A percentile compares a stretch with the other conserved stretches of the same genome.
phyloP scores from a whole-genome alignment of 2,888 invertebrate genomes.

The Pachydiplax longipennis region DNA sequence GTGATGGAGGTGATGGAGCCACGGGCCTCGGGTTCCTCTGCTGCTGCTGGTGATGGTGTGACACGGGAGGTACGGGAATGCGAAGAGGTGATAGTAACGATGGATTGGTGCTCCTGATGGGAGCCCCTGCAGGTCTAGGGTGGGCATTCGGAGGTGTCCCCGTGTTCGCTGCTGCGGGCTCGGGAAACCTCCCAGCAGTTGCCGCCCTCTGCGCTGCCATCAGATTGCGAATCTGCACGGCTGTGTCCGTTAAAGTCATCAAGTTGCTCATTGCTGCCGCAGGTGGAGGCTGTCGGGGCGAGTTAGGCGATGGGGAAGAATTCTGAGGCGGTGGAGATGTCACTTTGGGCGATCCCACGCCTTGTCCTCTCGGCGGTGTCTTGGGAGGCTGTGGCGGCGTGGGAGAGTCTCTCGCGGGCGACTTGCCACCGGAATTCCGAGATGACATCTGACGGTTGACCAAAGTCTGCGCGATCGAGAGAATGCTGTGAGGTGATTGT shows the following conservation, averaged over 20 bases:
- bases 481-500: conserved; percentile 48
- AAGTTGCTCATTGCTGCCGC: conserved; percentile 61
- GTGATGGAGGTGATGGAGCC: neutral
- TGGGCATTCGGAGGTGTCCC: neutral
- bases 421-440: conserved; percentile 49
- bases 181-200: neutral
- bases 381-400: conserved; percentile 45
- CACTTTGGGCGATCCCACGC: neutral
- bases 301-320: neutral
- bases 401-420: conserved; percentile 50
- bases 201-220: conserved; percentile 51
- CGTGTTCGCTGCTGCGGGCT: neutral
- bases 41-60: conserved; percentile 28
- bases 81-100: neutral
- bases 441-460: conserved; percentile 52
- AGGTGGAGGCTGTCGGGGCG: conserved; percentile 25
- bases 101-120: conserved; percentile 18
- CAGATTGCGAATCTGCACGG: conserved; percentile 56
- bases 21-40: neutral
- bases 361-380: conserved; percentile 11
- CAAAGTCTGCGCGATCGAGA: conserved; percentile 52
- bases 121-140: neutral
- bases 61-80: neutral
- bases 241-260: conserved; percentile 62
- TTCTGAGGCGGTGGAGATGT: neutral